Base-by-base conservation (phyloP, 2,888 invertebrate species). In the Euzophera pinguis region DNA sequence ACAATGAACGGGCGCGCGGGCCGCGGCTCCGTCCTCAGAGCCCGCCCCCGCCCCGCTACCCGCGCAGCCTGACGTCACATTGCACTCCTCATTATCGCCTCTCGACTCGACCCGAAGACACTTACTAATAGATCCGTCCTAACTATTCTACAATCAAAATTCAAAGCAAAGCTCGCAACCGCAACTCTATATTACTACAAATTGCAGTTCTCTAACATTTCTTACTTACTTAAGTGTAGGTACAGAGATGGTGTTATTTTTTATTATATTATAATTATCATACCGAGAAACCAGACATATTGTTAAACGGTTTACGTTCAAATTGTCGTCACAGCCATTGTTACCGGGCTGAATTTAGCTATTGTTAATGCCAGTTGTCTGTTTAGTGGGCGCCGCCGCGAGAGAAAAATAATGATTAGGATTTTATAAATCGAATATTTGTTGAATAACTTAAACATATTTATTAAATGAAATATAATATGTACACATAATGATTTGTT, bases 41-140 rank as follows among this genome's bases (percentile, higher is more conserved):
- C 76, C 78, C 78, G 65, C 81, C 69, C 65, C 63, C 65, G 56
- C 56, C 53, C 54, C 60, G 57, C 53, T 56, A 54, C 56, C 61
- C 65, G 63, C 69, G 66, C 67, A 60, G 69, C 64, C 67, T 85
- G 84, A 85, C 86, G 86, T 86, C 87, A 86, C 78, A 78, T 79
- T 87, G 86, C 88, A 87, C 82, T 86, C 82, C 84, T 86, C 85
- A 84, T 85, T 85, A 86, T 85, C 84, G 84, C 85, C 83, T 86
- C 84, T 82, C 42, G 37, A 50, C 10, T 50, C 78, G 76, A 75
- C 77, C 78, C 69, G 71, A 78, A 81, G 76, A 79, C 78, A 75
- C 75, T 78, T 75, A 77, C 81, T 73, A 73, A 74, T 75, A 76
- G 73, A 75, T 73, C 73, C 71, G 71, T 72, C 71, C 71, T 72